Conservation (phyloP, 2,888 invertebrate species). For the Actias luna region DNA sequence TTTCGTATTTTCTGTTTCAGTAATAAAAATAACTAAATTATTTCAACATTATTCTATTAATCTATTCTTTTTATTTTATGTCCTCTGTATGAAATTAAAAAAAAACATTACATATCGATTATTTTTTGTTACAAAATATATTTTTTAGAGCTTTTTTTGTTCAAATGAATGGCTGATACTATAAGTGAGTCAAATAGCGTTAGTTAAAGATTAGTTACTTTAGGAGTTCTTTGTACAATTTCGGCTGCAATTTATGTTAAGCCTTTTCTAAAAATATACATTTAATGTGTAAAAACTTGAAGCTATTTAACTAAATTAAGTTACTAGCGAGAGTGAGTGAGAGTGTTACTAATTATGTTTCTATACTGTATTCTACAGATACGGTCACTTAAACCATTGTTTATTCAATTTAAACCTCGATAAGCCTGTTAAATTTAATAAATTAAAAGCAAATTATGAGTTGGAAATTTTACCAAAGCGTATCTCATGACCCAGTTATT, state of each 20-base stretch:
- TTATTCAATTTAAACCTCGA: constrained; percentile 14
- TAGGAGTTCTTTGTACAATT: neutral
- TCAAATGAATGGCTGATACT: neutral
- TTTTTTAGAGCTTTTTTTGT: neutral
- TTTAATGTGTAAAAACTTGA: neutral
- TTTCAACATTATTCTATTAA: neutral
- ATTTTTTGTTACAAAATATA: no score
- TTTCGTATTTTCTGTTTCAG: no score
- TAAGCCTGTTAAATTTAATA: constrained; percentile 18
- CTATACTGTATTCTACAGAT: constrained; percentile 21
- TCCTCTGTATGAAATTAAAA: no score
- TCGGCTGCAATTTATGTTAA: neutral
- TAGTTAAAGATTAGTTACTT: neutral
- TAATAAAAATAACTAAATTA: no score
- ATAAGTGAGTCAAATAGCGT: neutral
- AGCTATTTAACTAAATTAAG: neutral
- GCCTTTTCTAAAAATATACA: neutral
- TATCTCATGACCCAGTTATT: constrained; percentile 47
- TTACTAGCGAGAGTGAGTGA: neutral
- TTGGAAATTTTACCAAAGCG: constrained; percentile 41
- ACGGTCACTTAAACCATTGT: constrained; percentile 2
- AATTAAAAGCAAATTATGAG: constrained; percentile 24
- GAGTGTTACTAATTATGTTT: neutral
- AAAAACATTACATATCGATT: no score
- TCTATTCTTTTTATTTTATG: no score